Percentiles rank a stretch among this genome's conserved stretches.
phyloP scores from a whole-genome alignment of 2,797 vertebrate genomes.

The Halcyon leucocephala region DNA sequence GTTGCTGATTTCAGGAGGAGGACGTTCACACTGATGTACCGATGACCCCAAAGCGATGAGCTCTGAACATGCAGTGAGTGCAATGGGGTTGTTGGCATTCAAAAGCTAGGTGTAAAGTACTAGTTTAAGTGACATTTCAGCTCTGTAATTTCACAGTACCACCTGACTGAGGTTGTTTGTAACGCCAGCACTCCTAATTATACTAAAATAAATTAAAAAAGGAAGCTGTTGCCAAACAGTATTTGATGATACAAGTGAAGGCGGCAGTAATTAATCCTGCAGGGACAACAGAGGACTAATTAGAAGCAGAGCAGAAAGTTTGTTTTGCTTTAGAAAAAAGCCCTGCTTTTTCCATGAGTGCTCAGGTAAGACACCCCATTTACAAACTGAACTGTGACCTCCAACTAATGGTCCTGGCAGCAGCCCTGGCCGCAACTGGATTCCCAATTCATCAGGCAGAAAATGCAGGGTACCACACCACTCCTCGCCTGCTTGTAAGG shows the following conservation, averaged over 20 bases:
- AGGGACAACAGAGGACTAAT: slow-evolving; percentile 59
- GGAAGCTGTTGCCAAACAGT: slow-evolving; percentile 15
- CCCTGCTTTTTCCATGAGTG: neutral
- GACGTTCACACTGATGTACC: neutral
- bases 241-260: slow-evolving; percentile 25
- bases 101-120: neutral
- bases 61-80: neutral
- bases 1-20: neutral
- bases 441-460: neutral
- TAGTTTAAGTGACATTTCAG: neutral
- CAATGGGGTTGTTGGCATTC: neutral
- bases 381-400: slow-evolving; percentile 26
- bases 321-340: slow-evolving; percentile 6
- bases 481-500: neutral
- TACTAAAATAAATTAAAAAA: neutral
- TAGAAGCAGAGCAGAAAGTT: slow-evolving; percentile 29
- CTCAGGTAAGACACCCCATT: neutral
- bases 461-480: neutral
- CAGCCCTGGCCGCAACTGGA: neutral
- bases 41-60: neutral
- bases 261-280: slow-evolving; percentile 64
- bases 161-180: slow-evolving; percentile 7
- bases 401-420: neutral
- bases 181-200: slow-evolving; percentile 13
- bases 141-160: neutral